phyloP scores from a whole-genome alignment of 2,113 vertebrate species.

The Eublepharis macularius region DNA sequence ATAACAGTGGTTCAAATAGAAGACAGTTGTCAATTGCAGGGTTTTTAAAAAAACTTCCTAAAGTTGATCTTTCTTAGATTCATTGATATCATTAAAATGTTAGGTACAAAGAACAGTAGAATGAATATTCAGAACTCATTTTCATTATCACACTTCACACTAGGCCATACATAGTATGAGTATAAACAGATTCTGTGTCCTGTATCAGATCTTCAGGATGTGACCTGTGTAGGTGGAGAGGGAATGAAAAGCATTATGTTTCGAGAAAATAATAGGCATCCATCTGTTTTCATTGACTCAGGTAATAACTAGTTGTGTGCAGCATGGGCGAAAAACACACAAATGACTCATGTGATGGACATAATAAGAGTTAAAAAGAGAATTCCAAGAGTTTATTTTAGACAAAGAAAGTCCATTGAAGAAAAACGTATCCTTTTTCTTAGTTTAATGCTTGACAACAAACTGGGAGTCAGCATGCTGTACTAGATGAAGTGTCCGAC shows the following conservation, averaged over 20 bases:
- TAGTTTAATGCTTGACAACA: neutral
- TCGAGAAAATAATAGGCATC: constrained; percentile 56
- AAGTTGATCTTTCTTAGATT: neutral
- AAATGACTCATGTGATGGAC: neutral
- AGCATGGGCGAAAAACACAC: constrained; percentile 30
- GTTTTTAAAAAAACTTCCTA: neutral
- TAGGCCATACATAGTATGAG: neutral
- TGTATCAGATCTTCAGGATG: constrained; percentile 27
- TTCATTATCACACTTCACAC: neutral
- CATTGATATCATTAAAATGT: constrained; percentile 28
- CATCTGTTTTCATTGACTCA: constrained; percentile 50
- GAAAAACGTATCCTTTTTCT: neutral
- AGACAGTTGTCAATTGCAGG: neutral
- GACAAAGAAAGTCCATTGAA: neutral
- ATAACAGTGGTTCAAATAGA: neutral
- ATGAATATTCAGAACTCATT: constrained; percentile 26
- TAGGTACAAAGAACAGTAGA: too few species aligned
- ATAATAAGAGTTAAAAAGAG: constrained; percentile 15
- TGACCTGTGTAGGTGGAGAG: constrained; percentile 39
- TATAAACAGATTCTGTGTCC: constrained; percentile 47
- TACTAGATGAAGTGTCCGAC: neutral
- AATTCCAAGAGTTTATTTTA: neutral
- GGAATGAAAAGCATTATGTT: constrained; percentile 58
- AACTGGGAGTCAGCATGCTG: neutral
- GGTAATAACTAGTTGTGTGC: constrained; percentile 48